Conservation (phyloP, 2,113 vertebrate genomes). For the Amazona vittata region DNA sequence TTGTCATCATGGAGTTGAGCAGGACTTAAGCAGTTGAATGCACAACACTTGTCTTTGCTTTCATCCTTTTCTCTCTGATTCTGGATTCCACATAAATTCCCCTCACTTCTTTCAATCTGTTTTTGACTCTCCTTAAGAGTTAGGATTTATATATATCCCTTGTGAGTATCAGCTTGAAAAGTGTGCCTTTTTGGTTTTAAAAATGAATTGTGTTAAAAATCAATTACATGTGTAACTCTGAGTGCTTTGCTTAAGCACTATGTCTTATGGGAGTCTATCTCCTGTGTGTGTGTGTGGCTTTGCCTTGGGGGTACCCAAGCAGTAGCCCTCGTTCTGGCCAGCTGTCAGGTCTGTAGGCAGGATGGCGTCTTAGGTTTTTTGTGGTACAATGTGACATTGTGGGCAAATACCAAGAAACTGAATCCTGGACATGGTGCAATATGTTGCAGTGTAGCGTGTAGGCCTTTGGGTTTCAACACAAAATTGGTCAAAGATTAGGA, state of each 20-base stretch:
- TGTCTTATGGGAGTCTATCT: neutral
- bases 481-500: constrained; percentile 36
- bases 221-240: neutral
- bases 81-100: constrained; percentile 33
- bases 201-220: constrained; percentile 46
- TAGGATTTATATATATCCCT: constrained; percentile 39
- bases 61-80: constrained; percentile 25
- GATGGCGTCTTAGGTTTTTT: neutral
- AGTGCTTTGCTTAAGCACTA: neutral
- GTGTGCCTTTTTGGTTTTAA: constrained; percentile 55
- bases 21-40: constrained; percentile 43
- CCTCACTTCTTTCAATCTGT: constrained; percentile 61
- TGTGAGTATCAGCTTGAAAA: constrained; percentile 53
- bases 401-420: neutral
- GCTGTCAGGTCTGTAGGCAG: constrained; percentile 24
- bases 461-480: neutral
- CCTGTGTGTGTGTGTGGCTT: neutral
- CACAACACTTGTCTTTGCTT: constrained; percentile 14
- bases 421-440: neutral
- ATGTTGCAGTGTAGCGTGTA: neutral
- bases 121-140: constrained; percentile 54
- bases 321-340: neutral
- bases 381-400: neutral
- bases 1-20: constrained; percentile 69
- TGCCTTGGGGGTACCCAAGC: neutral